These are phyloP conservation scores for Morinoia aosen DNA, from an alignment of 2,888 invertebrate species.

Conservation along the genomic window DNA sequence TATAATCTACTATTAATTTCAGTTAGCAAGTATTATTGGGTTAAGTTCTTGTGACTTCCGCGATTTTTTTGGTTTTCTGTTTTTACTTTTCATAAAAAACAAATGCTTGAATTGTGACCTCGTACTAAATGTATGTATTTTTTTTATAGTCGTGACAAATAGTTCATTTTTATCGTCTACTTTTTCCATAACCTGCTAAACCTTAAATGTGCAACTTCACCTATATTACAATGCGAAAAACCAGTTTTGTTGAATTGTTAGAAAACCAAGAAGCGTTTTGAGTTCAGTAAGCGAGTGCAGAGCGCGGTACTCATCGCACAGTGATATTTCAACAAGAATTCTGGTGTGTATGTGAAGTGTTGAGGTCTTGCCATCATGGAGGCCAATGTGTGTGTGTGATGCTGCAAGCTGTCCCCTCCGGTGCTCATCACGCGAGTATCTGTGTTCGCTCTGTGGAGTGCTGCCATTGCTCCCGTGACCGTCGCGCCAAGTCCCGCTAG, in stretches of 20 bases:
- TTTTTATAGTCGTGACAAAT: no score
- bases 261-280: not conserved
- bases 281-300: not conserved
- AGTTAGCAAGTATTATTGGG: no score
- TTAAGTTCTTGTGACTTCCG: no score
- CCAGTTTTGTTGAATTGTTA: not conserved
- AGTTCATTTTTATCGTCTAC: no score
- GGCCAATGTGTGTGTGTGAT: not conserved
- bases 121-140: no score
- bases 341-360: not conserved
- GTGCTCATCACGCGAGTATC: not conserved
- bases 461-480: not conserved
- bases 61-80: no score
- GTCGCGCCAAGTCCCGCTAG: not conserved
- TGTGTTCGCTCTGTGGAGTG: not conserved
- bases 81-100: no score
- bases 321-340: not conserved
- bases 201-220: not conserved
- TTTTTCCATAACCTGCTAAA: no score
- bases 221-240: not conserved
- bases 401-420: not conserved
- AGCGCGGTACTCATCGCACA: not conserved
- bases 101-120: no score
- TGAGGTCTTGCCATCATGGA: not conserved
- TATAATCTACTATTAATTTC: not conserved